Percentiles rank a stretch among this genome's conserved stretches.
phyloP scores from a whole-genome alignment of 1,140 invertebrate genomes.

The Pseudomyrmex concolor region DNA sequence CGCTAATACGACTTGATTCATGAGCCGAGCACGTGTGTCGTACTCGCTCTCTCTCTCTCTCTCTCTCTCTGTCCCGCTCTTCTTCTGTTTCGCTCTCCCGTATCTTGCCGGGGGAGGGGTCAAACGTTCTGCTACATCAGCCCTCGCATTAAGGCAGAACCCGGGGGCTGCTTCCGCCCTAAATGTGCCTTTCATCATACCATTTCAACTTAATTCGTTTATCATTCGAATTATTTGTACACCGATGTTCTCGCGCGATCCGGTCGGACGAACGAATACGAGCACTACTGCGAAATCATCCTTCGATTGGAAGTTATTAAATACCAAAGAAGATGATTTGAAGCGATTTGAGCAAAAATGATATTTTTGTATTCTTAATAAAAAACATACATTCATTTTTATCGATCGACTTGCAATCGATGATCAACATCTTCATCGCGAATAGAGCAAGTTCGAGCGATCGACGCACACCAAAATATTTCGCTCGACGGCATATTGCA shows the following conservation, averaged over 20 bases:
- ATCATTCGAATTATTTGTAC: conserved; percentile 83
- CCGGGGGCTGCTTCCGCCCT: conserved; percentile 68
- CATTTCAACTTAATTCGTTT: conserved; percentile 83
- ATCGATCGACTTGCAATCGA: not conserved
- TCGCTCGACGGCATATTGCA: not conserved
- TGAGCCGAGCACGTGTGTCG: conserved; percentile 80
- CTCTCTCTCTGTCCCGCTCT: conserved; percentile 32
- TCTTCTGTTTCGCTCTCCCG: conserved; percentile 25
- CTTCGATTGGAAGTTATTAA: conserved; percentile 18
- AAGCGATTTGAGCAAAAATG: conserved; percentile 9
- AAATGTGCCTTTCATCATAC: conserved; percentile 84
- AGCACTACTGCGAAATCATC: conserved; percentile 31
- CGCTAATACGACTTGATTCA: conserved; percentile 85
- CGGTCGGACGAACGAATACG: conserved; percentile 6
- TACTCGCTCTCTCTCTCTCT: conserved; percentile 50
- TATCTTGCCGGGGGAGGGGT: conserved; percentile 76
- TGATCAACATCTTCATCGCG: not conserved
- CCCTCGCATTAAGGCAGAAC: conserved; percentile 68
- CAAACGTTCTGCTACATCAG: conserved; percentile 81
- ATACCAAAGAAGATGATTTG: not conserved
- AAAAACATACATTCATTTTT: not conserved
- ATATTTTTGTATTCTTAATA: conserved; percentile 7
- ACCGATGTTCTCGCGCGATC: conserved; percentile 61
- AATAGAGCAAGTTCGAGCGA: conserved; percentile 63
- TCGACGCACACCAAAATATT: conserved; percentile 70